A percentile compares a stretch with the other conserved stretches of the same genome.
Evolutionary conservation across 2,113 vertebrate species (phyloP).

Genomic region (Seriola dumerili): DNA sequence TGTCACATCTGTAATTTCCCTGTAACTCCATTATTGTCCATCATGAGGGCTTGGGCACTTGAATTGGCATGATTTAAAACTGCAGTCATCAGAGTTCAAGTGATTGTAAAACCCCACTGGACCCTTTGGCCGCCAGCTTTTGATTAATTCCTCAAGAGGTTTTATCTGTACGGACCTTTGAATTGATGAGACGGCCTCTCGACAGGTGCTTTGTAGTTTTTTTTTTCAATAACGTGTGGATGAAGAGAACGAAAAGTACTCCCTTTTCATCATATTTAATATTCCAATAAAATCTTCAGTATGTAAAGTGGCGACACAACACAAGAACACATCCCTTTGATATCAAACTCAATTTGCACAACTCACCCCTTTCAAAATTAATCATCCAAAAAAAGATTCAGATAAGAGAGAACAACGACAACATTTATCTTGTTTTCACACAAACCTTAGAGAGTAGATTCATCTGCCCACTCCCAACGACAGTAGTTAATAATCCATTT

Average conservation of each 20-base stretch:
- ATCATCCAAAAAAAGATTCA: neutral
- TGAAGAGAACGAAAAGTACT: neutral
- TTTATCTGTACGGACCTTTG: conserved; percentile 20
- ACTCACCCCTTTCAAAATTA: conserved; percentile 30
- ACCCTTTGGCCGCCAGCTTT: conserved; percentile 4
- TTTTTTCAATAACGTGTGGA: neutral
- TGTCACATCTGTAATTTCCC: conserved; percentile 22
- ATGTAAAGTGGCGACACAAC: neutral
- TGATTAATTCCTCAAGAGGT: conserved; percentile 25
- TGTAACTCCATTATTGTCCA: conserved; percentile 3
- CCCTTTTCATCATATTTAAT: conserved; percentile 22
- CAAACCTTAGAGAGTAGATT: conserved; percentile 2
- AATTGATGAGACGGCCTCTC: neutral
- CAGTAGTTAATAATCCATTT: neutral
- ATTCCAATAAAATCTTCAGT: conserved; percentile 26
- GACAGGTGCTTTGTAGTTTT: neutral
- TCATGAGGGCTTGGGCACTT: neutral
- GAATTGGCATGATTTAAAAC: conserved; percentile 9
- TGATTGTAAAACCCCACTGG: neutral
- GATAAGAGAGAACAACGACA: conserved; percentile 24
- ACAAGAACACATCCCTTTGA: neutral
- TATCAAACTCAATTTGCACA: neutral
- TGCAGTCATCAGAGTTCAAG: conserved; percentile 14
- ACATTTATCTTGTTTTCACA: conserved; percentile 5
- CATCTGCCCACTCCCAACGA: conserved; percentile 31